Conservation (phyloP, 2,797 vertebrate species). For the Eupleurogrammus muticus region DNA sequence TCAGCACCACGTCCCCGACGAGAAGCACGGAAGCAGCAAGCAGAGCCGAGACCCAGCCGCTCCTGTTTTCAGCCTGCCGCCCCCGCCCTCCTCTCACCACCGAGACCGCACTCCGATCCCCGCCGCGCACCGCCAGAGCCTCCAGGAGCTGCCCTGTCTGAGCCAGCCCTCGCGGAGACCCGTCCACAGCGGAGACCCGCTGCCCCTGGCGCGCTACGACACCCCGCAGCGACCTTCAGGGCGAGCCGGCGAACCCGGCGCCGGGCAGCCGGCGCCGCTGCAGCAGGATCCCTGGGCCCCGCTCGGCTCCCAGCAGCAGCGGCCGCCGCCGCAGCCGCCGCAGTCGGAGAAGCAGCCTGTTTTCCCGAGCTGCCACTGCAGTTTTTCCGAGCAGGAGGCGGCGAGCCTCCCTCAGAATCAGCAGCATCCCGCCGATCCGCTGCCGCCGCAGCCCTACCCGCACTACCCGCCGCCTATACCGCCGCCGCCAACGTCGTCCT, state of each 20-base stretch:
- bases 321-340: conserved; percentile 63
- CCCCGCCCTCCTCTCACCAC: conserved; percentile 83
- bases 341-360: conserved; percentile 73
- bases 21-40: conserved; percentile 61
- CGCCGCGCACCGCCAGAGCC: conserved; percentile 79
- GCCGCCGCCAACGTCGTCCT: conserved; percentile 73
- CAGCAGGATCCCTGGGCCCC: conserved; percentile 82
- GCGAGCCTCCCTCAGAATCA: conserved; percentile 71
- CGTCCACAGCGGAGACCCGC: conserved; percentile 72
- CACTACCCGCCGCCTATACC: conserved; percentile 74
- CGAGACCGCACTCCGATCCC: conserved; percentile 75
- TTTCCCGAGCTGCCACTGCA: conserved; percentile 83
- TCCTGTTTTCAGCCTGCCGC: conserved; percentile 83
- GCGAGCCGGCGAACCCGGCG: conserved; percentile 53
- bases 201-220: conserved; percentile 73
- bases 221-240: conserved; percentile 72
- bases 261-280: conserved; percentile 68
- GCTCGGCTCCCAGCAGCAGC: conserved; percentile 65
- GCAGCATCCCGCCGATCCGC: conserved; percentile 66
- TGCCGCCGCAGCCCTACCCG: conserved; percentile 81
- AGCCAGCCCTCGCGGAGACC: conserved; percentile 77
- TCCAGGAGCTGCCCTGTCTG: conserved; percentile 82
- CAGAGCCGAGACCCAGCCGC: conserved; percentile 74
- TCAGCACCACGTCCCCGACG: conserved; percentile 78
- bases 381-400: conserved; percentile 78